Percentiles rank a stretch among this genome's conserved stretches.
These are phyloP conservation scores for Arenaria interpres DNA, from an alignment of 2,113 vertebrate species.

Conservation along the genomic window DNA sequence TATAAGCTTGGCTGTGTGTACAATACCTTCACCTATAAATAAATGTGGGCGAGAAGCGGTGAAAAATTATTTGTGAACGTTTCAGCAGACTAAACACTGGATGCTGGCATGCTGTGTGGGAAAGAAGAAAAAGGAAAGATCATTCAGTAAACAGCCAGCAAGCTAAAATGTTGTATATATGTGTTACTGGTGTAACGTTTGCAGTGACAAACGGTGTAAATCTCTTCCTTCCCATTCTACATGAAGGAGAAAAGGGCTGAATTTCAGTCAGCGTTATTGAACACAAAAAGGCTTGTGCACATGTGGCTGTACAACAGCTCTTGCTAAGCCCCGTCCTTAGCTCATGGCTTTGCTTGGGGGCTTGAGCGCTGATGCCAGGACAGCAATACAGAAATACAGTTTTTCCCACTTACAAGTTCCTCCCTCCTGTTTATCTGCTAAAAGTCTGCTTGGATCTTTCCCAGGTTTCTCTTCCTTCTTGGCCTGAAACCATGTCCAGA, in stretches of 20 bases:
- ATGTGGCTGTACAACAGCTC: neutral
- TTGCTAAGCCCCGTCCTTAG: neutral
- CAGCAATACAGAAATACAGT: neutral
- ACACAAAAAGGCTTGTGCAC: neutral
- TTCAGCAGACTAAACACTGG: slow-evolving; percentile 21
- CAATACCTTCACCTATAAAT: slow-evolving; percentile 37
- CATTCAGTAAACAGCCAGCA: neutral
- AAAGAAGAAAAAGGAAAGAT: neutral
- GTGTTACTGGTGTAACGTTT: neutral
- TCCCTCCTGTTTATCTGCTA: neutral
- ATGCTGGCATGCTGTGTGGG: neutral
- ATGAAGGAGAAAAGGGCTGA: neutral
- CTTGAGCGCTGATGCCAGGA: neutral
- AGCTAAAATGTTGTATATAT: neutral
- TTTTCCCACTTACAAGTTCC: neutral
- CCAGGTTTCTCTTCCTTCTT: neutral
- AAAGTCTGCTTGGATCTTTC: neutral
- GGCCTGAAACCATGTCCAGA: neutral
- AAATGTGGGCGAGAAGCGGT: neutral
- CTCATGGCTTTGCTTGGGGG: neutral
- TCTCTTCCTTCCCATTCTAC: neutral
- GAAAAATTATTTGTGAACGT: slow-evolving; percentile 22
- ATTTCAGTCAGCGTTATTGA: neutral
- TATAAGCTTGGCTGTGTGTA: slow-evolving; percentile 3
- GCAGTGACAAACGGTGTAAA: neutral